Base-by-base conservation (phyloP, 1,140 invertebrate genomes). In the Thaumatotibia leucotreta region DNA sequence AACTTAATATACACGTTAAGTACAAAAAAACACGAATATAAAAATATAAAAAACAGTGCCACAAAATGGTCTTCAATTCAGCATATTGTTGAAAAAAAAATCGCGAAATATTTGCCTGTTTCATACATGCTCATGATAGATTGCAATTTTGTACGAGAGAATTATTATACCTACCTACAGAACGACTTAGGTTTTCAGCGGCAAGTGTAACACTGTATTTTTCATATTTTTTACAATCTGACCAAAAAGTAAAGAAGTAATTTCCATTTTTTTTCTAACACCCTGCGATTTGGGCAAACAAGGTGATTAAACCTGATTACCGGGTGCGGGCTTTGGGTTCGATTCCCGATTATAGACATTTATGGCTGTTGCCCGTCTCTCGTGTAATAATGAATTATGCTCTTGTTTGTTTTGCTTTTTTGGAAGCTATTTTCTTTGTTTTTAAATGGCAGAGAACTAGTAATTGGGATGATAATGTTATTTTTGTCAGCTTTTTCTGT, bases 321-420 rank as follows among this genome's bases (percentile, higher is more conserved):
- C 74, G 79, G 80, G 73, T 76, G 65, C 65, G 65, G 50, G 68
- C 64, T 39, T 73, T 76, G 63, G 66, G 77, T 84, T 85, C 77
- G 85, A 83, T 82, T 73, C 75, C 68, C 79, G 83, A 88, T 88
- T 86, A 88, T 85, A 85, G 76, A 76, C 67, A 88, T 86, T 83
- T 82, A 69, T 68, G 64, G 63, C 49, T 74, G 76, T 78, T 80
- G 77, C 71, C 73, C 71, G 78, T 81, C 66, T 68, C 69, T 75
- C 70, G 79, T 78, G 80, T 81, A 81, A 84, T 79, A 84, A 83
- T 84, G 71, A 86, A 80, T 83, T 80, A 84, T 84, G 70, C 68
- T 69, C 31, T 64, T 70, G 64, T 72, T 71, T 82, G 75, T 79
- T 76, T 70, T 65, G 74, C 67, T 81, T 71, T 77, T 76, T 72